Conservation (phyloP, 2,888 invertebrate species). For the Cheilosia grossa region DNA sequence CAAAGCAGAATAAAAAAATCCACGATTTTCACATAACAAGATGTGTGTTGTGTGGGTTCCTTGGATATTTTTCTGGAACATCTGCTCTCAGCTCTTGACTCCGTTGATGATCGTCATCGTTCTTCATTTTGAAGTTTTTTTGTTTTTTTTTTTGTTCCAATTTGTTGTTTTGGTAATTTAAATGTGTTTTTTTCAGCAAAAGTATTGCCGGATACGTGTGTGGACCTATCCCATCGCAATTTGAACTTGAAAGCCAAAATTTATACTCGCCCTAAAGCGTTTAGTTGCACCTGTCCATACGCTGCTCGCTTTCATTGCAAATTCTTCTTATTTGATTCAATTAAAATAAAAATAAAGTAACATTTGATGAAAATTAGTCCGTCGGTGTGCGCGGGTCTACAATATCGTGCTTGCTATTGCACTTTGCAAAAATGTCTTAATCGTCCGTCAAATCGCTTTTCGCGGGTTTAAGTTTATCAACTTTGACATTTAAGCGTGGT, state of each 20-base stretch:
- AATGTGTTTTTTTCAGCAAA: slow-evolving; percentile 8
- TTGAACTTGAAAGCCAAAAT: slow-evolving; percentile 35
- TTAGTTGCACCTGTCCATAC: slow-evolving; percentile 50
- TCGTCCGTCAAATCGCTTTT: slow-evolving; percentile 54
- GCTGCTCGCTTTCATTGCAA: background rate
- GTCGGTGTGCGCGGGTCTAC: background rate
- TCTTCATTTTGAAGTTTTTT: slow-evolving; percentile 22
- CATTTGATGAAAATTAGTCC: slow-evolving; percentile 23
- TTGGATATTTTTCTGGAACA: slow-evolving; percentile 47
- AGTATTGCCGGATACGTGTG: slow-evolving; percentile 25
- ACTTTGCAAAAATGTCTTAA: slow-evolving; percentile 60
- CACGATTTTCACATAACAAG: slow-evolving; percentile 34
- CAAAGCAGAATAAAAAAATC: slow-evolving; percentile 22
- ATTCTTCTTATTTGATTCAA: slow-evolving; percentile 40
- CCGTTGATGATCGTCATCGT: slow-evolving; percentile 34
- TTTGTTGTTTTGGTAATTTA: slow-evolving; percentile 22
- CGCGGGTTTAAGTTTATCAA: slow-evolving; percentile 54
- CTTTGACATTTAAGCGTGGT: slow-evolving; percentile 43
- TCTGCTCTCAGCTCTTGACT: slow-evolving; percentile 68
- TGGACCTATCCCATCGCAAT: slow-evolving; percentile 12
- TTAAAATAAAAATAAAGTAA: slow-evolving; percentile 18
- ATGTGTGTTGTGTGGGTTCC: slow-evolving; percentile 57
- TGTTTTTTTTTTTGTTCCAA: background rate
- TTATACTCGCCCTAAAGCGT: slow-evolving; percentile 20
- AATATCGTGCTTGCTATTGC: slow-evolving; percentile 30